A percentile compares a stretch with the other conserved stretches of the same genome.
Evolutionary conservation across 1,140 invertebrate genomes (phyloP).

Genomic region (Drosophila paulistorum): DNA sequence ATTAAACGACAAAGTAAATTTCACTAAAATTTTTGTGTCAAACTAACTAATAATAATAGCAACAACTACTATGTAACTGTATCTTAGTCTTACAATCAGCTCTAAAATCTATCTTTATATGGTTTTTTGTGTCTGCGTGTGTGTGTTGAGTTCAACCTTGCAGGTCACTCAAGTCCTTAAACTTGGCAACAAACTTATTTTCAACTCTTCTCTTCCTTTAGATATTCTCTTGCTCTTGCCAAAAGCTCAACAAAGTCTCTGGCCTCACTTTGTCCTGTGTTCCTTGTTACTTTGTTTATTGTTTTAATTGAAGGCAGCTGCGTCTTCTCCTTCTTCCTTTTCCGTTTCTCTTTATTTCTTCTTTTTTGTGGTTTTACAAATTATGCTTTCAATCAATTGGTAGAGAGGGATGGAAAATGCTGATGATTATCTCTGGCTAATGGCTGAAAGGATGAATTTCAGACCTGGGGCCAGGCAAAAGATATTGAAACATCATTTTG

Average conservation of each 20-base stretch:
- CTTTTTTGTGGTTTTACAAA: conserved; percentile 35
- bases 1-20: not conserved
- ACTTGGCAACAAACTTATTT: conserved; percentile 37
- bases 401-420: conserved; percentile 11
- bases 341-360: not conserved
- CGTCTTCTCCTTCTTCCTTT: not conserved
- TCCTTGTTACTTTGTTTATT: conserved; percentile 31
- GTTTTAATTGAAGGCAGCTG: conserved; percentile 58
- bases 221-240: not conserved
- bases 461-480: not conserved
- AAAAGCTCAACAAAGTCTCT: conserved; percentile 47
- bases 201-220: not conserved
- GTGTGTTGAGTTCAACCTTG: not conserved
- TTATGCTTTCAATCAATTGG: conserved; percentile 44
- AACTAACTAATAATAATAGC: too few relatives aligned
- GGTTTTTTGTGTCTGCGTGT: not conserved
- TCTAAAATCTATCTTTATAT: not conserved
- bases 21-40: not conserved
- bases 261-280: conserved; percentile 36
- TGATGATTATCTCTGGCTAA: conserved; percentile 33
- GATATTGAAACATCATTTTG: conserved; percentile 2
- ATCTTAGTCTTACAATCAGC: too few relatives aligned
- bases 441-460: conserved; percentile 1
- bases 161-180: not conserved
- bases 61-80: too few relatives aligned